phyloP scores from a whole-genome alignment of 53 echinoderm and acorn worm genomes.

The Stichopus horrens region DNA sequence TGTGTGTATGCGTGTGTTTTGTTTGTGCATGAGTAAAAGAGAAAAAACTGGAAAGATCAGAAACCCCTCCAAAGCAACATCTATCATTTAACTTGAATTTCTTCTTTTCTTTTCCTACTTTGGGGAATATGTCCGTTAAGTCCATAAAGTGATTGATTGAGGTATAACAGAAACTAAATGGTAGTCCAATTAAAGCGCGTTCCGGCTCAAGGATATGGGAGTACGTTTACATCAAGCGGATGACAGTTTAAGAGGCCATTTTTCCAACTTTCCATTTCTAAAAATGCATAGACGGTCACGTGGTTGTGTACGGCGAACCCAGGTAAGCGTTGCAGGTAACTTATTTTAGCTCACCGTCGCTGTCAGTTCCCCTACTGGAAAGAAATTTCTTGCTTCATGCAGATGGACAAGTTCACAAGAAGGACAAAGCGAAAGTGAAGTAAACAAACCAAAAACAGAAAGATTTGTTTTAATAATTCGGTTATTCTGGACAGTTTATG shows the following conservation, averaged over 20 bases:
- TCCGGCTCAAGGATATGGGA: constrained; percentile 28
- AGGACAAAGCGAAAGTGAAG: too few species aligned
- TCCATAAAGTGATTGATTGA: constrained; percentile 24
- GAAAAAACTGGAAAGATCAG: too few species aligned
- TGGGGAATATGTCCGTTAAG: background rate
- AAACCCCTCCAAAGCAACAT: too few species aligned
- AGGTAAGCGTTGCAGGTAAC: background rate
- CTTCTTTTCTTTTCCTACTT: background rate
- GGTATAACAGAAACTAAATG: constrained; percentile 1
- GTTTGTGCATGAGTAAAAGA: too few species aligned
- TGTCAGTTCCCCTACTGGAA: background rate
- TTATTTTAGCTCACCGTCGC: background rate
- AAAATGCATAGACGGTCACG: background rate
- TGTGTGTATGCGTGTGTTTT: too few species aligned
- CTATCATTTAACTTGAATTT: background rate
- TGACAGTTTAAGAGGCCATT: constrained; percentile 41
- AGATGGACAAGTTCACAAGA: too few species aligned
- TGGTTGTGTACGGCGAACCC: background rate
- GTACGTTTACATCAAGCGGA: constrained; percentile 38
- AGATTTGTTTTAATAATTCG: too few species aligned
- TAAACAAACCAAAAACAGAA: too few species aligned
- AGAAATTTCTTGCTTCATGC: background rate
- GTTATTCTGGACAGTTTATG: too few species aligned
- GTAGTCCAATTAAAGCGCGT: constrained; percentile 22
- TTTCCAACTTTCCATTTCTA: background rate